Conservation (phyloP, 2,797 vertebrate species). For the Garrulus glandarius region DNA sequence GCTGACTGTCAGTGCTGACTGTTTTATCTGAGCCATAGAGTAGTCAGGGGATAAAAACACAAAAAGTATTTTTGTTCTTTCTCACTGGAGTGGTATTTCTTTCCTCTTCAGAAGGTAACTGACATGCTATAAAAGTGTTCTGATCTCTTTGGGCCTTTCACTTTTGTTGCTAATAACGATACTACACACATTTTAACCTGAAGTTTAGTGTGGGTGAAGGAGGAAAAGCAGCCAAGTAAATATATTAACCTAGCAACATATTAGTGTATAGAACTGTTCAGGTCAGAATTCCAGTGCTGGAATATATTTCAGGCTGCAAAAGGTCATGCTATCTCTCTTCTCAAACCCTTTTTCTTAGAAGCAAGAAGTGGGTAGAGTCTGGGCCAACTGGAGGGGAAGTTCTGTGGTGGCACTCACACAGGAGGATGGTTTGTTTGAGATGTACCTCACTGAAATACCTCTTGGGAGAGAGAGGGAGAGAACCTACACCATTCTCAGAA, state of each 20-base stretch:
- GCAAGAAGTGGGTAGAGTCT: background rate
- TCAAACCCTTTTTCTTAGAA: background rate
- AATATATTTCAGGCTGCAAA: background rate
- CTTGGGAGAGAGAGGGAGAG: background rate
- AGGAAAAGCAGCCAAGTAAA: background rate
- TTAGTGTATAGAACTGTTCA: background rate
- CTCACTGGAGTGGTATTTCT: background rate
- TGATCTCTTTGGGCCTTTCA: background rate
- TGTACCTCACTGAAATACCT: rapidly evolving
- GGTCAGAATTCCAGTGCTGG: background rate
- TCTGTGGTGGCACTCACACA: background rate
- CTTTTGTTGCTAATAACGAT: background rate
- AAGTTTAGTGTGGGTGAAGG: background rate
- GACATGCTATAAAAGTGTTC: background rate
- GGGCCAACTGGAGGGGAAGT: background rate
- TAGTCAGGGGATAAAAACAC: background rate
- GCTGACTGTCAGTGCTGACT: background rate
- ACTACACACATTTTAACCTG: background rate
- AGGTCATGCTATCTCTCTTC: background rate
- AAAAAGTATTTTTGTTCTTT: background rate
- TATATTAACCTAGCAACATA: background rate
- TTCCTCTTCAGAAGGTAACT: background rate
- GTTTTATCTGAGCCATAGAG: background rate
- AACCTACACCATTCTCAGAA: background rate
- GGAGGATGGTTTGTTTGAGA: background rate